Evolutionary conservation across 2,113 vertebrate genomes (phyloP), one percentile per base, ranked within the genome.

Genomic region (Gobius niger): DNA sequence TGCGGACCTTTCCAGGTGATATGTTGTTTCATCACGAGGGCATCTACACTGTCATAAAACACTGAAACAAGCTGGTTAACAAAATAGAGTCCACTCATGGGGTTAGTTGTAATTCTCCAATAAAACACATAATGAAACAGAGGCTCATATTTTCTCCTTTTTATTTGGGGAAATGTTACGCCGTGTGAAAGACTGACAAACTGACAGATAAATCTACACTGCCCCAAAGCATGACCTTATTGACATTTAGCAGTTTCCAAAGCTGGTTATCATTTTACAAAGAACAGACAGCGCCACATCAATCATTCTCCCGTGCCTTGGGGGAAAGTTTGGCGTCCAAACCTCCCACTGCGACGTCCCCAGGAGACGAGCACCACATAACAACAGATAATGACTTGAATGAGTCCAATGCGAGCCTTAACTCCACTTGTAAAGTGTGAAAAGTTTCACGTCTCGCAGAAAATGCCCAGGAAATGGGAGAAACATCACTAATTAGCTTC

Each of bases 401-500:
- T 19, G 9, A 59, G 1, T 59, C 24, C 7, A 42, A 15, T 44
- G 34, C 57, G 44, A 15, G 15, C 47, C 13, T 50, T 14, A 16
- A 42, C 57, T 15, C 40, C 34, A 16, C 57, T n/a, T 59, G 24
- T 59, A 13, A 34, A 3, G 24, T 34, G 5, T 4, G 24, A 34
- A 57, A 60, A 42, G 40, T 60, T n/a, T 10, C 2, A 44, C n/a
- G 57, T 15, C n/a, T 59, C 13, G 18, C 7, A 1, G 60, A 57
- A 60, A 15, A 51, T 11, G 41, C 9, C 0, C 40, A 16, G 10
- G 65, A 61, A 66, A 65, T 40, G 13, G 42, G 47, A 46, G 8
- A 56, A 42, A 15, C 4, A 52, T 52, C 42, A n/a, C 24, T 67
- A 54, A 75, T 68, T 50, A 53, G 46, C 49, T 57, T 62, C 68